Evolutionary conservation across 2,888 invertebrate genomes (phyloP).

Genomic region (Epiblema foenella): DNA sequence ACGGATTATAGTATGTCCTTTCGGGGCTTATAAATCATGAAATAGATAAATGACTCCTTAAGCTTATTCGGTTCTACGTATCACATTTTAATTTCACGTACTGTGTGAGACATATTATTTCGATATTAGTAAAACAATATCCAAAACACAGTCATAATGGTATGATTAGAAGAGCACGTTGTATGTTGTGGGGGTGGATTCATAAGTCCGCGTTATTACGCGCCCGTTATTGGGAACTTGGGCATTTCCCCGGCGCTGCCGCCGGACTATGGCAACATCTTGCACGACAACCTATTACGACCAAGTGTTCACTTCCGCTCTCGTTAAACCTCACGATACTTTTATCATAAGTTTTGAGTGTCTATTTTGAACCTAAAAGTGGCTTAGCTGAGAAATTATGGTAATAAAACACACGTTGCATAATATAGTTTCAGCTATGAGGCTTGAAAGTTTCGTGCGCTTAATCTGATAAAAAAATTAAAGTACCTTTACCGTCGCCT

Average conservation of each 20-base stretch:
- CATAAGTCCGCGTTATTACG: conserved; percentile 74
- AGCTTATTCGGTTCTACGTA: too few species aligned
- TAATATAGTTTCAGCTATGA: conserved; percentile 6
- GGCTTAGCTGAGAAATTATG: conserved; percentile 25
- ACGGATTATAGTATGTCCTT: neutral
- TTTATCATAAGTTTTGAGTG: conserved; percentile 44
- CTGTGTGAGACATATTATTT: neutral
- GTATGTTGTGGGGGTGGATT: conserved; percentile 63
- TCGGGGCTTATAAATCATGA: too few species aligned
- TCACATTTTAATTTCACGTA: too few species aligned
- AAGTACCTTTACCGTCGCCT: too few species aligned
- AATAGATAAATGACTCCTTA: too few species aligned
- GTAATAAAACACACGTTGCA: conserved; percentile 39
- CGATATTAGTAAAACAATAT: conserved; percentile 30
- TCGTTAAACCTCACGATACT: conserved; percentile 54
- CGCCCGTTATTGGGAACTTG: conserved; percentile 79
- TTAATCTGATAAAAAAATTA: neutral
- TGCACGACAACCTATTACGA: conserved; percentile 79
- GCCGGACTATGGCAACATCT: conserved; percentile 74
- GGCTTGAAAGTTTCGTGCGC: conserved; percentile 17
- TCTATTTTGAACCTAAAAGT: conserved; percentile 37
- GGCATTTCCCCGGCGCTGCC: conserved; percentile 66
- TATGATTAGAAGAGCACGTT: conserved; percentile 45
- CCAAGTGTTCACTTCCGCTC: conserved; percentile 67
- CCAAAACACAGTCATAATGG: conserved; percentile 35